phyloP scores from a whole-genome alignment of 2,888 invertebrate genomes.

The Myopa testacea region DNA sequence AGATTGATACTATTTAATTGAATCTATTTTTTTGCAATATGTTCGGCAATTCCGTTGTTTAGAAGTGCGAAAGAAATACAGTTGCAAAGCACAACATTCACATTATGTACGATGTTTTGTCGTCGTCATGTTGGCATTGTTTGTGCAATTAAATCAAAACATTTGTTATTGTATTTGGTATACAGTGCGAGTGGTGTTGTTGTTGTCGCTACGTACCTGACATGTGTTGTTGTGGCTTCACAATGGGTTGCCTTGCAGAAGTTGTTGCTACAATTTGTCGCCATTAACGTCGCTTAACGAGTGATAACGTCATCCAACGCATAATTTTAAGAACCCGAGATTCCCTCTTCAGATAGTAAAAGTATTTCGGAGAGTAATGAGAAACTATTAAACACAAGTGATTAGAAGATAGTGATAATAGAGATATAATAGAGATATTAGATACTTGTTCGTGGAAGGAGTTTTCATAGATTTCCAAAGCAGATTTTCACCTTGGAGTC shows the following conservation, averaged over 20 bases:
- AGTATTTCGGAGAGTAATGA: neutral
- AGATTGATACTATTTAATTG: no score
- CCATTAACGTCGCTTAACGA: conserved; percentile 52
- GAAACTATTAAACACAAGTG: neutral
- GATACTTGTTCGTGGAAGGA: no score
- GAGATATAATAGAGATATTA: no score
- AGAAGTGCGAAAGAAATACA: no score
- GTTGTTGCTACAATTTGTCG: conserved; percentile 49
- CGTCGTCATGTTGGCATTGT: no score
- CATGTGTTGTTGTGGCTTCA: conserved; percentile 12
- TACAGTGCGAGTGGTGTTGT: neutral
- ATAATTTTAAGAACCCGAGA: neutral
- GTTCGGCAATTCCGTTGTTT: no score
- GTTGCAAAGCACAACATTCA: no score
- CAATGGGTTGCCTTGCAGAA: neutral
- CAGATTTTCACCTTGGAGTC: no score
- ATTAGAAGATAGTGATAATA: no score
- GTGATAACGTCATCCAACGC: conserved; percentile 41
- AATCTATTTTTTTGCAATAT: no score
- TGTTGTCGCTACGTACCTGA: neutral
- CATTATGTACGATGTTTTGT: no score
- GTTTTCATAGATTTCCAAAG: no score
- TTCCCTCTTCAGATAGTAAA: neutral
- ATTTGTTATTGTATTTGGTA: conserved; percentile 38
- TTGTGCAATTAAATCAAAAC: conserved; percentile 43